Conservation (phyloP, 2,113 vertebrate species). For the Engraulis encrasicolus region DNA sequence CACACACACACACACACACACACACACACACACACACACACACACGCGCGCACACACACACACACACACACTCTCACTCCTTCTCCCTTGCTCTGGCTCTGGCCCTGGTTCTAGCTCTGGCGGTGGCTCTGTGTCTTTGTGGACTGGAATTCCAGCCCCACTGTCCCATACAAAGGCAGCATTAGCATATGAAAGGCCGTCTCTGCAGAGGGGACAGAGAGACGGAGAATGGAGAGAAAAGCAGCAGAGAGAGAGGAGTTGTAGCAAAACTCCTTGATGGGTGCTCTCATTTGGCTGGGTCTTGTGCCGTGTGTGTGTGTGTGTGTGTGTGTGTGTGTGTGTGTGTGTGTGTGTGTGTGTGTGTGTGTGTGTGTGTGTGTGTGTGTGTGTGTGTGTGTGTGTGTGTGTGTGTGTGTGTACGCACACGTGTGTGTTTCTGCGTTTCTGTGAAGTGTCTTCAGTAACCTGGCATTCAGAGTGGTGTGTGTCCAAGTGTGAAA, state of each 20-base stretch:
- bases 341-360: constrained; percentile 5
- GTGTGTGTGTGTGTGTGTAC: background rate
- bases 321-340: background rate
- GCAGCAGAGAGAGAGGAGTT: constrained; percentile 39
- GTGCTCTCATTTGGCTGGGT: background rate
- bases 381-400: constrained; percentile 8
- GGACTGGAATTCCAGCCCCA: constrained; percentile 40
- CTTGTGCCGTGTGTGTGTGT: background rate
- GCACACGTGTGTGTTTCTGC: too few species aligned
- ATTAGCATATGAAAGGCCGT: constrained; percentile 74
- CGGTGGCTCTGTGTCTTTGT: constrained; percentile 45
- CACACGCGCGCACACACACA: too few species aligned
- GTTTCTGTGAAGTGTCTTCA: constrained; percentile 4
- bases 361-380: constrained; percentile 21
- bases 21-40: background rate
- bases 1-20: too few species aligned
- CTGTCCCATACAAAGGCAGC: constrained; percentile 57
- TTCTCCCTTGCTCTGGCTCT: background rate
- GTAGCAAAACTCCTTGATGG: background rate
- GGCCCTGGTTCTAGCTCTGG: constrained; percentile 39
- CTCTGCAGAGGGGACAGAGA: constrained; percentile 41
- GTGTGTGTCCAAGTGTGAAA: background rate
- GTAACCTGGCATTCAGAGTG: background rate
- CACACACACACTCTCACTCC: background rate
- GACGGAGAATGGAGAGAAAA: constrained; percentile 55